These are phyloP conservation scores for Artibeus lituratus DNA, from an alignment of 2,797 vertebrate species.

Conservation along the genomic window DNA sequence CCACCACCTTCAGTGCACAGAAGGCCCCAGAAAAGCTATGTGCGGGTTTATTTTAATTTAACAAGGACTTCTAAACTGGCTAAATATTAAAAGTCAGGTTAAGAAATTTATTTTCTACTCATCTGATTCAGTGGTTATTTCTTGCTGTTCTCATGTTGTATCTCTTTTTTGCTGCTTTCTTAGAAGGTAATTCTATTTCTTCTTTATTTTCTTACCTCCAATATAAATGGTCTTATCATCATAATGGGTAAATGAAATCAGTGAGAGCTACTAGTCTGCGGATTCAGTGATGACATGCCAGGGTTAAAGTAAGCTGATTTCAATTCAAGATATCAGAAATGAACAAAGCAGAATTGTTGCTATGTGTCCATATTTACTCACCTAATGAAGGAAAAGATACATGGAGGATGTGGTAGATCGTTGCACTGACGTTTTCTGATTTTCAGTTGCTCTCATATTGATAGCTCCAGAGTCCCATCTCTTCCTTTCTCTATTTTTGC, in stretches of 20 bases:
- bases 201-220: background rate
- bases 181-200: background rate
- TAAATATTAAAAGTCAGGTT: background rate
- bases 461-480: background rate
- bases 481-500: background rate
- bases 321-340: background rate
- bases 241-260: background rate
- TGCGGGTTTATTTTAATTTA: background rate
- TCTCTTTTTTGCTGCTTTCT: background rate
- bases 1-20: fast-evolving
- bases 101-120: background rate
- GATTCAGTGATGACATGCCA: background rate
- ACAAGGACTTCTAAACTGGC: background rate
- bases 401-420: background rate
- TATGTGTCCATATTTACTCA: background rate
- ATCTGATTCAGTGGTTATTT: background rate
- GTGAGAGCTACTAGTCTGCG: background rate
- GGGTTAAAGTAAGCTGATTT: background rate
- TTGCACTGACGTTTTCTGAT: background rate
- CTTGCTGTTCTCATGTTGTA: background rate
- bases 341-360: background rate
- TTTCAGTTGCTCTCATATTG: background rate
- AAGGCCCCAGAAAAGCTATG: background rate
- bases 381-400: background rate
- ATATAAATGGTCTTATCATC: background rate